Percentiles rank a stretch among this genome's conserved stretches.
Conservation (phyloP, 2,113 vertebrate species). For the Hydropotes inermis region DNA sequence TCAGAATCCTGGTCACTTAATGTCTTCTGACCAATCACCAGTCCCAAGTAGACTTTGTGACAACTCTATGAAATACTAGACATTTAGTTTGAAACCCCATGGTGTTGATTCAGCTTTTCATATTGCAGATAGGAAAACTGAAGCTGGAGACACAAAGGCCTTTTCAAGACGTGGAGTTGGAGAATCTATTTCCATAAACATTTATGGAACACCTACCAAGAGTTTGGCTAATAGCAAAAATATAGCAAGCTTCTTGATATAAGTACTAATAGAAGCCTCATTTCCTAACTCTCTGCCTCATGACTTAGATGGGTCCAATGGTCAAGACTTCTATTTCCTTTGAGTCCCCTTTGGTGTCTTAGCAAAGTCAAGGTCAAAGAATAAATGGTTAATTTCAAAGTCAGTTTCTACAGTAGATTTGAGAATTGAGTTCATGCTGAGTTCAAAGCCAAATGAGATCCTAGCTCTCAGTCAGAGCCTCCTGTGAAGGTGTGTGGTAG, state of each 20-base stretch:
- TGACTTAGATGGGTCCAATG: not conserved
- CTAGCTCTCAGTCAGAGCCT: constrained; percentile 18
- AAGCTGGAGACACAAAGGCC: not conserved
- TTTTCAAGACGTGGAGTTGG: not conserved
- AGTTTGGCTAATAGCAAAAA: not conserved
- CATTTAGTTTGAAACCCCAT: not conserved
- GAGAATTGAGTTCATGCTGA: constrained; percentile 35
- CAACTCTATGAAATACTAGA: not conserved
- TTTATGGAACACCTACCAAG: not conserved
- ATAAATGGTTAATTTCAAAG: constrained; percentile 25
- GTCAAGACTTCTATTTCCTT: not conserved
- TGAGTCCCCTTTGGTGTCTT: not conserved
- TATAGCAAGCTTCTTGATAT: not conserved
- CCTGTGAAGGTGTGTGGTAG: constrained; percentile 12
- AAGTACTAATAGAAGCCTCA: not conserved
- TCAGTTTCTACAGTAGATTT: not conserved
- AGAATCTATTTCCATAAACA: not conserved
- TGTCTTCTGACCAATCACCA: not conserved
- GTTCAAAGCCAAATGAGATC: constrained; percentile 51
- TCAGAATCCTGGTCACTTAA: not conserved
- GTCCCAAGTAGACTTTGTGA: not conserved
- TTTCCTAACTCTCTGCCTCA: not conserved
- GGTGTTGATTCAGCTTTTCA: not conserved
- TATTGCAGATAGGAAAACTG: not conserved
- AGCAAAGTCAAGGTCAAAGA: constrained; percentile 22